phyloP scores from a whole-genome alignment of 2,113 vertebrate species.

The Zapornia atra region DNA sequence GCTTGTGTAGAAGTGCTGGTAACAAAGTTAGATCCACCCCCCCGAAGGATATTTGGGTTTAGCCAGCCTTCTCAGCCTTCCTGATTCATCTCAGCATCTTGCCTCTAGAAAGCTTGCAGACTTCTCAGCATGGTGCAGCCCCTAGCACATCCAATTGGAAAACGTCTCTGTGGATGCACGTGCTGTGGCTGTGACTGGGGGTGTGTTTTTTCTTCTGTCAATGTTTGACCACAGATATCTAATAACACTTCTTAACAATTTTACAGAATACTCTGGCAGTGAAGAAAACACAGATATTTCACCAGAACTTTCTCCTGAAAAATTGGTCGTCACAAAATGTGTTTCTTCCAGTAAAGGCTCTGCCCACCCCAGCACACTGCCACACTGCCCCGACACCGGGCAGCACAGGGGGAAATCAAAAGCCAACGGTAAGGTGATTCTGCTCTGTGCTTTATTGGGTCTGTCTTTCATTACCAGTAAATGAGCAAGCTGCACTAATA shows the following conservation, averaged over 20 bases:
- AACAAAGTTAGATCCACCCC: not conserved
- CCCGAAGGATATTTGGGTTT: not conserved
- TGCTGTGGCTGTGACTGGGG: not conserved
- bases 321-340: slow-evolving; percentile 73
- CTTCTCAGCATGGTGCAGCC: not conserved
- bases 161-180: not conserved
- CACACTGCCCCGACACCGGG: slow-evolving; percentile 80
- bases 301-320: slow-evolving; percentile 75
- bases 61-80: not conserved
- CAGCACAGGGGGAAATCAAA: slow-evolving; percentile 81
- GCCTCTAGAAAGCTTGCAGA: slow-evolving; percentile 39
- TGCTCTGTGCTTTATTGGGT: not conserved
- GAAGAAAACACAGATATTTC: slow-evolving; percentile 83
- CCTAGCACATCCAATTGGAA: too few relatives aligned
- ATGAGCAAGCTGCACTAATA: not conserved
- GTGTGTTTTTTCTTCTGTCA: not conserved
- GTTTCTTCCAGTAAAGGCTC: slow-evolving; percentile 76
- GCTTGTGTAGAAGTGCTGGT: not conserved
- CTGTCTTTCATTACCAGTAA: not conserved
- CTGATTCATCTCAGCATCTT: not conserved
- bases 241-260: not conserved
- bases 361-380: slow-evolving; percentile 78
- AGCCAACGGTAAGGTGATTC: slow-evolving; percentile 70
- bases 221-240: not conserved
- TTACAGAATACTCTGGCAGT: slow-evolving; percentile 79